Evolutionary conservation across 2,797 vertebrate genomes (phyloP).

Genomic region (Thunnus albacares): DNA sequence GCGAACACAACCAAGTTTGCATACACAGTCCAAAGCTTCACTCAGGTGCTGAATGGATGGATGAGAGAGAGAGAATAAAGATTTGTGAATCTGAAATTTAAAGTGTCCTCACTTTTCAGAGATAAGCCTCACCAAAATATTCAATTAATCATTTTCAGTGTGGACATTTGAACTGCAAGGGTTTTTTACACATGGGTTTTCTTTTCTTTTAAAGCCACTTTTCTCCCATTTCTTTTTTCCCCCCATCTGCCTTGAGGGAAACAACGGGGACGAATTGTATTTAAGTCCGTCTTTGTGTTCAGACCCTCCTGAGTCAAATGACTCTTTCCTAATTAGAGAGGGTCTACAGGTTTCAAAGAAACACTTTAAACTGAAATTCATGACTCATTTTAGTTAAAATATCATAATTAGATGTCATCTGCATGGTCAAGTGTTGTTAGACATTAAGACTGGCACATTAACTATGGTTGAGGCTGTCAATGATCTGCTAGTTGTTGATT

Average conservation of each 20-base stretch:
- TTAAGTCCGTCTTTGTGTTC: conserved; percentile 9
- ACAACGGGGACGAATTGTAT: conserved; percentile 21
- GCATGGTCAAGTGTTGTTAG: background rate
- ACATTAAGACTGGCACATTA: background rate
- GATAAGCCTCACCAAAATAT: conserved; percentile 14
- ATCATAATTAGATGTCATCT: background rate
- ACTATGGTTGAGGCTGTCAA: background rate
- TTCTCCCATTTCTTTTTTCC: conserved; percentile 43
- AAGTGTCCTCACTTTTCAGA: conserved; percentile 24
- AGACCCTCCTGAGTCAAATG: conserved; percentile 22
- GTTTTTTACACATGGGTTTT: conserved; percentile 27
- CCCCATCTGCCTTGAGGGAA: conserved; percentile 36
- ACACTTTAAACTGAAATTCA: too few relatives aligned
- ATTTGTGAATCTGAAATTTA: conserved; percentile 25
- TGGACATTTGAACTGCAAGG: conserved; percentile 32
- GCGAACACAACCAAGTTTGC: conserved; percentile 20
- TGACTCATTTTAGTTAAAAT: background rate
- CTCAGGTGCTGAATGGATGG: background rate
- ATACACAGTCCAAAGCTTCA: conserved; percentile 23
- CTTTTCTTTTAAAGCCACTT: conserved; percentile 52
- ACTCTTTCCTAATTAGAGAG: background rate
- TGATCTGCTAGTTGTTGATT: background rate
- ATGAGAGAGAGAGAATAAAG: conserved; percentile 15
- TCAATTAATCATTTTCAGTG: conserved; percentile 32
- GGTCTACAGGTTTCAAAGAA: too few relatives aligned